Evolutionary conservation across 2,888 invertebrate genomes (phyloP).

Genomic region (Coremacera marginata): DNA sequence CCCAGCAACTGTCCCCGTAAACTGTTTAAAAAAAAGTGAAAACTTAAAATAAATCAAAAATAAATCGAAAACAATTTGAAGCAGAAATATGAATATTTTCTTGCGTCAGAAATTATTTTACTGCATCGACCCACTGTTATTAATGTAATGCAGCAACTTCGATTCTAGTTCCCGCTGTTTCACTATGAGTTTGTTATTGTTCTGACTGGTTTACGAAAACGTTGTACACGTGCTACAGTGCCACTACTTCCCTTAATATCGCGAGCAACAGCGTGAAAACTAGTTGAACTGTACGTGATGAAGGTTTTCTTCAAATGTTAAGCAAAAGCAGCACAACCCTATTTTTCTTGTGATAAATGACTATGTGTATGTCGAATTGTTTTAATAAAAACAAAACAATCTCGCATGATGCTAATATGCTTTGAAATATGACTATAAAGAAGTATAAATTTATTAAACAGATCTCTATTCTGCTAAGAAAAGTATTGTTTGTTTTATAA

Average conservation of each 20-base stretch:
- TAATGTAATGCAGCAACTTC: conserved; percentile 35
- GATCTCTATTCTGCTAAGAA: neutral
- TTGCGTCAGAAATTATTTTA: neutral
- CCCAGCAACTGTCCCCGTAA: no score
- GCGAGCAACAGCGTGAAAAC: conserved; percentile 36
- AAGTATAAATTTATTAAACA: conserved; percentile 2
- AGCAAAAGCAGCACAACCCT: conserved; percentile 19
- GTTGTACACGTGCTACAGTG: conserved; percentile 27
- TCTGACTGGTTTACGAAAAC: conserved; percentile 12
- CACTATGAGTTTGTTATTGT: conserved; percentile 19
- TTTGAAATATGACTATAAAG: neutral
- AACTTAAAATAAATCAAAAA: no score
- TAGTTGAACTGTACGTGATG: conserved; percentile 26
- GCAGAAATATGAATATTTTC: no score
- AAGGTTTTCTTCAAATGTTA: conserved; percentile 3
- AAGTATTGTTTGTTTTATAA: neutral
- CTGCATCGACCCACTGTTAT: conserved; percentile 9
- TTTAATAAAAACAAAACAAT: neutral
- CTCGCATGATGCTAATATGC: neutral
- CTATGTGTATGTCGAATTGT: conserved; percentile 35
- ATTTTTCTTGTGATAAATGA: conserved; percentile 7
- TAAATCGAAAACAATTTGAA: no score
- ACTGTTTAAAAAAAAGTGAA: no score
- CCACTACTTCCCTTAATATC: neutral
- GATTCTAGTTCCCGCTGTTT: conserved; percentile 23